phyloP scores from a whole-genome alignment of 2,888 invertebrate species.

The Empis stercorea region DNA sequence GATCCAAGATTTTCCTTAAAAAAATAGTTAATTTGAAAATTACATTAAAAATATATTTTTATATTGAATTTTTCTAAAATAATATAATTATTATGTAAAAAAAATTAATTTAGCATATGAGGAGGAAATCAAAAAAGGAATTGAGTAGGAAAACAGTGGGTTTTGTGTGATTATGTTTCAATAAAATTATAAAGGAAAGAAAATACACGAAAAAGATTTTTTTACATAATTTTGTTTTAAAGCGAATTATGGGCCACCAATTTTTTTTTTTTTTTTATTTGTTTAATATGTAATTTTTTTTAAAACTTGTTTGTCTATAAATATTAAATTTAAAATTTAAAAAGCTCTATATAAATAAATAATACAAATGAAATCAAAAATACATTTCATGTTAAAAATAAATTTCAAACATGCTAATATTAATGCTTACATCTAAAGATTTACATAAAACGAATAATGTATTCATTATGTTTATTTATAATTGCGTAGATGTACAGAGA shows the following conservation, averaged over 20 bases:
- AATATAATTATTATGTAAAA: too few relatives aligned
- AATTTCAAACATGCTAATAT: too few relatives aligned
- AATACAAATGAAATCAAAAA: neutral
- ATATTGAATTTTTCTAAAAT: neutral
- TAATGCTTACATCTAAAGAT: too few relatives aligned
- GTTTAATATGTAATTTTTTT: conserved; percentile 7
- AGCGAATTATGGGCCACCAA: conserved; percentile 13
- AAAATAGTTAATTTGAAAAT: conserved; percentile 2
- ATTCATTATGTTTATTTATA: too few relatives aligned
- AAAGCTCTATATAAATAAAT: conserved; percentile 3
- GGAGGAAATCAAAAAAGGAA: too few relatives aligned
- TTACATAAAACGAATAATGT: too few relatives aligned
- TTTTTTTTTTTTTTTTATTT: conserved; percentile 10
- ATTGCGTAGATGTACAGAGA: too few relatives aligned
- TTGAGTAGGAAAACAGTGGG: too few relatives aligned
- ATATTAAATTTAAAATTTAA: too few relatives aligned
- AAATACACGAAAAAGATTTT: conserved; percentile 2
- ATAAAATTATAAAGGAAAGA: conserved; percentile 7
- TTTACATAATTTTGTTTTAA: conserved; percentile 3
- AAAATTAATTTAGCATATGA: too few relatives aligned
- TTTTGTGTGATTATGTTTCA: neutral
- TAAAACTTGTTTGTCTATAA: neutral
- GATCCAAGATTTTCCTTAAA: conserved; percentile 57
- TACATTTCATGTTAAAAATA: conserved; percentile 3
- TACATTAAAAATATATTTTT: neutral